Percentiles rank a stretch among this genome's conserved stretches.
Evolutionary conservation across 1,140 invertebrate genomes (phyloP).

Genomic region (Antheraea pernyi): DNA sequence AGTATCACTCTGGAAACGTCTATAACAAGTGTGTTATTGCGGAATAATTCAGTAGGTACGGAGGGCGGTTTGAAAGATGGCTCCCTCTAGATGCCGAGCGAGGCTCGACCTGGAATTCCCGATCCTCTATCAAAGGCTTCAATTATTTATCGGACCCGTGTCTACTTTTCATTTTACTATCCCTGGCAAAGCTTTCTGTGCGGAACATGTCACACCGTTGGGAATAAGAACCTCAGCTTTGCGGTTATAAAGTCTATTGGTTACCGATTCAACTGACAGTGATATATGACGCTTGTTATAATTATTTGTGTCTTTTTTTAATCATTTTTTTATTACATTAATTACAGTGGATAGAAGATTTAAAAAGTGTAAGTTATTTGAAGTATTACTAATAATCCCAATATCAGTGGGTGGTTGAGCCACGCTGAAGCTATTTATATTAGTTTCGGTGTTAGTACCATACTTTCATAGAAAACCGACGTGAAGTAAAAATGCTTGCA

Average conservation of each 20-base stretch:
- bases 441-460: no score
- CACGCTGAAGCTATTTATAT: no score
- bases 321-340: no score
- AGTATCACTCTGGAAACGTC: conserved; percentile 75
- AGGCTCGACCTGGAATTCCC: conserved; percentile 59
- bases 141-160: conserved; percentile 77
- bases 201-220: conserved; percentile 59
- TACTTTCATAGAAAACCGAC: no score
- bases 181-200: conserved; percentile 48
- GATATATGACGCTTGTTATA: conserved; percentile 36
- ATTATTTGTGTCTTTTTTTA: not conserved
- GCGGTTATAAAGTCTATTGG: conserved; percentile 46
- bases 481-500: no score
- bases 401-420: no score
- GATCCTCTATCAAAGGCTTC: conserved; percentile 72
- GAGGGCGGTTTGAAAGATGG: conserved; percentile 67
- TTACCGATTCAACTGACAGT: conserved; percentile 40
- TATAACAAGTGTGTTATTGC: conserved; percentile 78
- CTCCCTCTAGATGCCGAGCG: conserved; percentile 57
- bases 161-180: conserved; percentile 77
- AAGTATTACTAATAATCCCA: no score
- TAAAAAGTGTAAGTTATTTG: no score
- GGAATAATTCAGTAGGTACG: conserved; percentile 72
- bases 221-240: conserved; percentile 49
- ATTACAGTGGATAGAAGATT: no score